Evolutionary conservation across 2,888 invertebrate genomes (phyloP).

Genomic region (Psylliodes chrysocephalus): DNA sequence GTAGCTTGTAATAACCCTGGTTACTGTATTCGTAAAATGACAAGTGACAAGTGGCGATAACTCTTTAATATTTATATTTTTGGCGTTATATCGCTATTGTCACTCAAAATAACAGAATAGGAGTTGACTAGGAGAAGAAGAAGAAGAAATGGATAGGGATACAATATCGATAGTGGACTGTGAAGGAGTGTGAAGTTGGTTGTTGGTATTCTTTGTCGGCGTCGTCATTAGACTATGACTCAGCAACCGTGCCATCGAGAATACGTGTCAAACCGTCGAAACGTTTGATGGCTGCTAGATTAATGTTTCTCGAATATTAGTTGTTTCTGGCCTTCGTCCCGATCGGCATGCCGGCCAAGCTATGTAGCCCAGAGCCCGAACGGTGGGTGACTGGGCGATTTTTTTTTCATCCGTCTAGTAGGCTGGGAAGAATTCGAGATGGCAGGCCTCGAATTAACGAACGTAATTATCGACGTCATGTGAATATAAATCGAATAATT

Average conservation of each 20-base stretch:
- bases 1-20: too few relatives aligned
- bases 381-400: slow-evolving; percentile 54
- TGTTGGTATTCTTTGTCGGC: slow-evolving; percentile 45
- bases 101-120: too few relatives aligned
- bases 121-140: neutral
- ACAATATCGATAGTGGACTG: neutral
- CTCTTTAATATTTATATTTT: neutral
- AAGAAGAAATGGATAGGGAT: neutral
- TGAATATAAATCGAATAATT: slow-evolving; percentile 42
- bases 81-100: neutral
- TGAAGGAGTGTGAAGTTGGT: slow-evolving; percentile 46
- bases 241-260: slow-evolving; percentile 48
- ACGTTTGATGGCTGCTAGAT: slow-evolving; percentile 62
- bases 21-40: neutral
- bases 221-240: slow-evolving; percentile 50
- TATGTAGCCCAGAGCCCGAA: neutral
- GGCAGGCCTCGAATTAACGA: slow-evolving; percentile 54
- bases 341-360: slow-evolving; percentile 15
- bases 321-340: slow-evolving; percentile 51
- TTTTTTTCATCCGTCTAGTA: slow-evolving; percentile 41
- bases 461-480: slow-evolving; percentile 38
- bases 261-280: slow-evolving; percentile 51
- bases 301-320: slow-evolving; percentile 63
- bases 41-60: neutral
- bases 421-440: slow-evolving; percentile 51